These are phyloP conservation scores for Delichon dasypus DNA, from an alignment of 2,797 vertebrate genomes.

Conservation along the genomic window DNA sequence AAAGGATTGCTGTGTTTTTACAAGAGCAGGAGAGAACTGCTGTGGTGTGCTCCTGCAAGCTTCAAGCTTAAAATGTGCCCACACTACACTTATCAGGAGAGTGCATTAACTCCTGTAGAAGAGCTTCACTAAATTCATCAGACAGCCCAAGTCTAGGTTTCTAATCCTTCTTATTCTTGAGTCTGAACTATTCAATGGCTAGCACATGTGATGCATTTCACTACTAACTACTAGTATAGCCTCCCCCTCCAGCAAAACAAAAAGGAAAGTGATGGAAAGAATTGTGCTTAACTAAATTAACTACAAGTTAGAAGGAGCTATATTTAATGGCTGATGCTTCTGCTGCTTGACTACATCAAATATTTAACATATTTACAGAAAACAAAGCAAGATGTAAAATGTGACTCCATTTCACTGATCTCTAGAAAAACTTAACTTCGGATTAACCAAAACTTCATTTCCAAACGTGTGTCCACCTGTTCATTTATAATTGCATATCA, in stretches of 20 bases:
- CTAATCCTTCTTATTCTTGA: background rate
- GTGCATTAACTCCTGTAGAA: background rate
- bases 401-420: background rate
- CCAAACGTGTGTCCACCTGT: background rate
- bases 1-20: background rate
- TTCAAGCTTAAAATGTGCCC: background rate
- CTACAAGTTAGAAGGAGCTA: background rate
- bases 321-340: background rate
- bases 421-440: background rate
- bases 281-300: background rate
- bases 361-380: background rate
- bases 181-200: background rate
- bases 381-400: background rate
- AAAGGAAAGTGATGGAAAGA: background rate
- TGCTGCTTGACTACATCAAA: background rate
- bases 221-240: background rate
- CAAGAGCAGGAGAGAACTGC: background rate
- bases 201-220: background rate
- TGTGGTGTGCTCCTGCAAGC: background rate
- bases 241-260: background rate
- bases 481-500: background rate
- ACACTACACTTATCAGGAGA: background rate
- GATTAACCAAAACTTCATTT: background rate
- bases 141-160: background rate
- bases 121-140: background rate